These are phyloP conservation scores for Zaprionus inermis DNA, from an alignment of 1,140 invertebrate genomes.

Conservation along the genomic window DNA sequence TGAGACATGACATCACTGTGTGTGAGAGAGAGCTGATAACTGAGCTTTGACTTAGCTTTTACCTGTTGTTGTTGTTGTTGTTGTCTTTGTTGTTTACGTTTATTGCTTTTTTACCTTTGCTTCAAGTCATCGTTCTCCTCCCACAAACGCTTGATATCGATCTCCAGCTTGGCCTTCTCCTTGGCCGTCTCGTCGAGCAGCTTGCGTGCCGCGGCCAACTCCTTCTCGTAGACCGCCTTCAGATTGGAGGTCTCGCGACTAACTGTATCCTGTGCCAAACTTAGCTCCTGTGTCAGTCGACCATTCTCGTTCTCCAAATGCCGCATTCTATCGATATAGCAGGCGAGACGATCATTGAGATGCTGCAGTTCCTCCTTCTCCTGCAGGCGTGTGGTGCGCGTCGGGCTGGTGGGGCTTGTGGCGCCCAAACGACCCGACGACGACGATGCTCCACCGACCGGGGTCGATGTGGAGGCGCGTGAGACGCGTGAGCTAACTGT, in stretches of 20 bases:
- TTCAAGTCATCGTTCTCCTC: constrained; percentile 94
- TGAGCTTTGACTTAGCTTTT: constrained; percentile 16
- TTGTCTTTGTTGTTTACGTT: constrained; percentile 14
- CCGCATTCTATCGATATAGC: constrained; percentile 97
- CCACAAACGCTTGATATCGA: constrained; percentile 94
- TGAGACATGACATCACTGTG: constrained; percentile 69
- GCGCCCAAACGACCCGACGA: constrained; percentile 56
- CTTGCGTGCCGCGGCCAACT: constrained; percentile 94
- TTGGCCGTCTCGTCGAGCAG: constrained; percentile 95
- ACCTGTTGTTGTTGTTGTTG: constrained; percentile 23
- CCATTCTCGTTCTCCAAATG: constrained; percentile 96
- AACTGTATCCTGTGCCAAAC: constrained; percentile 91
- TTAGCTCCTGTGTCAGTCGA: constrained; percentile 91
- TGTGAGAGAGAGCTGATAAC: constrained; percentile 28
- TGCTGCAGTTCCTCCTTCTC: constrained; percentile 97
- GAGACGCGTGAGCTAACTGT: constrained; percentile 75
- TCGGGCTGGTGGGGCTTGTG: constrained; percentile 88
- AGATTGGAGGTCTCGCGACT: constrained; percentile 94
- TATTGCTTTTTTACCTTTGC: constrained; percentile 87
- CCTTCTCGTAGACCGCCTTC: constrained; percentile 96
- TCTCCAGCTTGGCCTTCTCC: constrained; percentile 96
- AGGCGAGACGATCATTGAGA: constrained; percentile 97
- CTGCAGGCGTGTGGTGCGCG: constrained; percentile 93
- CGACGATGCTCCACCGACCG: constrained; percentile 61
- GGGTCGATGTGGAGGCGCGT: constrained; percentile 77